These are phyloP conservation scores for Chromobotia macracanthus DNA, from an alignment of 2,797 vertebrate genomes.

Conservation along the genomic window DNA sequence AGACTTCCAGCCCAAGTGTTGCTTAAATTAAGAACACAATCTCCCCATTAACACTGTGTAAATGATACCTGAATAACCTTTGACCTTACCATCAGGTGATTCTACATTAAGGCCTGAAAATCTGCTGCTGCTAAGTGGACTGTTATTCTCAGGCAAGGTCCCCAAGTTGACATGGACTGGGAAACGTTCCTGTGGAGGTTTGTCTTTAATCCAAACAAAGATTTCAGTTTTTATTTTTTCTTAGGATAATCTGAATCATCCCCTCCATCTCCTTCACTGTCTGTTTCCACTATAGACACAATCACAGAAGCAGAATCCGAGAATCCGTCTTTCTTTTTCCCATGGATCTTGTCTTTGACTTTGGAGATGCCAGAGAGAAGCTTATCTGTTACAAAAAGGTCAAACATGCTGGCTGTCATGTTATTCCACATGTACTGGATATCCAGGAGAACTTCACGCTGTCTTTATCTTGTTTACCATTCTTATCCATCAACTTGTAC, in stretches of 20 bases:
- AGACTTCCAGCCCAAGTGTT: too few relatives aligned
- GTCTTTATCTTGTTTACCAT: slow-evolving; percentile 89
- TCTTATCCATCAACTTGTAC: slow-evolving; percentile 89
- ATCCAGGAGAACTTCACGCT: slow-evolving; percentile 90
- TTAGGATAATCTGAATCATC: slow-evolving; percentile 68
- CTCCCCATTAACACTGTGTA: too few relatives aligned
- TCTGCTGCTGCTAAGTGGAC: slow-evolving; percentile 75
- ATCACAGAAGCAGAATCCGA: slow-evolving; percentile 88
- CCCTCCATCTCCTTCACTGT: slow-evolving; percentile 87
- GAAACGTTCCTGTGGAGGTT: slow-evolving; percentile 90
- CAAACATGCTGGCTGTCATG: slow-evolving; percentile 97
- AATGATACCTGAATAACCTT: too few relatives aligned
- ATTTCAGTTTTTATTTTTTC: slow-evolving; percentile 91
- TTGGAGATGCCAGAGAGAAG: slow-evolving; percentile 89
- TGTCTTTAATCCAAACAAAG: slow-evolving; percentile 85
- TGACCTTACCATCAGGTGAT: slow-evolving; percentile 74
- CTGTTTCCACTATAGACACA: slow-evolving; percentile 78
- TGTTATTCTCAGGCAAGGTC: slow-evolving; percentile 79
- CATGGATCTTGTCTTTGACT: slow-evolving; percentile 93
- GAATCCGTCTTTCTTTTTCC: slow-evolving; percentile 83
- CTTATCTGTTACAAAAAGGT: slow-evolving; percentile 92
- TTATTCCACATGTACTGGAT: slow-evolving; percentile 95
- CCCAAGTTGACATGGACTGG: slow-evolving; percentile 91
- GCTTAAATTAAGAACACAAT: too few relatives aligned
- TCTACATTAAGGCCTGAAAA: slow-evolving; percentile 78